Conservation (phyloP, 2,797 vertebrate genomes). For the Phaenicophaeus curvirostris region DNA sequence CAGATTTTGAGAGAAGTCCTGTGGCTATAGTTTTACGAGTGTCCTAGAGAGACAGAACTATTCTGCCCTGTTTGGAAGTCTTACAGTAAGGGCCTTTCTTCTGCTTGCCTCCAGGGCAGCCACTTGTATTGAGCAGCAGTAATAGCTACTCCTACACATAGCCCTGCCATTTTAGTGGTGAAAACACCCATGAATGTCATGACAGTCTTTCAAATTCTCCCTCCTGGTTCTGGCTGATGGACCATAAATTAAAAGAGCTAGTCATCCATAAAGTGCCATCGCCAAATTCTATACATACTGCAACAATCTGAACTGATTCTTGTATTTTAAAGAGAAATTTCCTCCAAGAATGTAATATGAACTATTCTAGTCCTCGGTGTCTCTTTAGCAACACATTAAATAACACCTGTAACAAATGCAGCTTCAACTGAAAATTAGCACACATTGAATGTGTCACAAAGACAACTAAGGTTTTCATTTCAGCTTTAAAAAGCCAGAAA, state of each 20-base stretch:
- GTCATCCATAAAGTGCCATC: not conserved
- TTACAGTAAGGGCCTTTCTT: not conserved
- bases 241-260: not conserved
- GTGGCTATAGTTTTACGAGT: not conserved
- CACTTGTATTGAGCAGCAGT: not conserved
- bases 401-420: not conserved
- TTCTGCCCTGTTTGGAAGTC: not conserved
- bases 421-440: slow-evolving; percentile 12
- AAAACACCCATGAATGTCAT: not conserved
- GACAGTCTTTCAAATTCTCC: not conserved
- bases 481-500: not conserved
- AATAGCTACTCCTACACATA: not conserved
- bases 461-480: not conserved
- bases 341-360: not conserved
- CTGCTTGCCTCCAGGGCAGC: not conserved
- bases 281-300: not conserved
- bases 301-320: not conserved
- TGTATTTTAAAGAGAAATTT: not conserved
- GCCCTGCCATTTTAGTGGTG: not conserved
- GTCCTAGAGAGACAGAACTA: not conserved
- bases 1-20: not conserved
- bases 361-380: not conserved
- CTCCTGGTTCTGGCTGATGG: not conserved
- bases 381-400: not conserved
- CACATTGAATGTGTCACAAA: not conserved